phyloP scores from a whole-genome alignment of 2,888 invertebrate genomes.

The Drosophila putrida region DNA sequence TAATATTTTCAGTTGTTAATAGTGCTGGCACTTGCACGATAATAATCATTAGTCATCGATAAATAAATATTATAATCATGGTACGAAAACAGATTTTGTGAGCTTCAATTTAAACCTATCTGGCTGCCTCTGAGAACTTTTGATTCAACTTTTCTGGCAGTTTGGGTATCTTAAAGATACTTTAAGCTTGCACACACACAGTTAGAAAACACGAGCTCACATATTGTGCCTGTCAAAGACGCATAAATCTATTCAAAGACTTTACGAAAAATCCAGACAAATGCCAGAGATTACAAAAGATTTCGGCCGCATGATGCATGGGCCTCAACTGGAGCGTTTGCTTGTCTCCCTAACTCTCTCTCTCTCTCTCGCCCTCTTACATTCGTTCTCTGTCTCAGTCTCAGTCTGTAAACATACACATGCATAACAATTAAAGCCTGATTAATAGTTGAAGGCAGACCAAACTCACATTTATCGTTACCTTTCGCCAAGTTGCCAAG shows the following conservation, averaged over 20 bases:
- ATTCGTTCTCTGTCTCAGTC: slow-evolving; percentile 19
- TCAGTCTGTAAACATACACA: slow-evolving; percentile 43
- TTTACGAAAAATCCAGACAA: slow-evolving; percentile 82
- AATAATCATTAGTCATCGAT: slow-evolving; percentile 3
- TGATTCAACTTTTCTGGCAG: slow-evolving; percentile 29
- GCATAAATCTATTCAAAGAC: slow-evolving; percentile 82
- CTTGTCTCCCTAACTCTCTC: slow-evolving; percentile 15
- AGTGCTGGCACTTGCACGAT: slow-evolving; percentile 4
- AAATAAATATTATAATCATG: neutral
- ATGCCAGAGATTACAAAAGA: slow-evolving; percentile 83
- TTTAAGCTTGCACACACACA: slow-evolving; percentile 61
- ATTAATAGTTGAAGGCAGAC: slow-evolving; percentile 78
- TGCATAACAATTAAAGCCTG: slow-evolving; percentile 79
- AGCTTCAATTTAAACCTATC: neutral
- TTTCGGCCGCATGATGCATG: slow-evolving; percentile 81
- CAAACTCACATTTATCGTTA: slow-evolving; percentile 63
- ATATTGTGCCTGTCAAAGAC: slow-evolving; percentile 80
- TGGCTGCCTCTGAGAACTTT: neutral
- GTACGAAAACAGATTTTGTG: neutral
- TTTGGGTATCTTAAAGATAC: slow-evolving; percentile 65
- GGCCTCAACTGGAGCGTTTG: slow-evolving; percentile 55
- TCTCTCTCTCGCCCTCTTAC: neutral
- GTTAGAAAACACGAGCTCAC: slow-evolving; percentile 50
- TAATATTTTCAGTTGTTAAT: slow-evolving; percentile 18
- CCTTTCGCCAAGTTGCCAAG: slow-evolving; percentile 73